These are phyloP conservation scores for Dasysyrphus tricinctus DNA, from an alignment of 2,888 invertebrate species.

Conservation along the genomic window DNA sequence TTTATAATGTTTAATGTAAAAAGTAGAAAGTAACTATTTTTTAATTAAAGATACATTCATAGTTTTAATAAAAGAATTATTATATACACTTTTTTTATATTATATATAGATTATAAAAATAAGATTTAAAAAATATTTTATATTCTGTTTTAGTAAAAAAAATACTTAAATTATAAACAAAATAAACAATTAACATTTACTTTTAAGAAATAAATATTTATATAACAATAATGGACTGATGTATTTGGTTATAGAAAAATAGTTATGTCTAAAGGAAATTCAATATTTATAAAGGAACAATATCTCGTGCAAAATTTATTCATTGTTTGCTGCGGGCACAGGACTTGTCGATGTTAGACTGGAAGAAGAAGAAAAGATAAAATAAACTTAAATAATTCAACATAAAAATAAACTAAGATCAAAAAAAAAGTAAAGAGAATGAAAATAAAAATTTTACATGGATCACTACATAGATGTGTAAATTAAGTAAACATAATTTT, in stretches of 20 bases:
- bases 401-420: slow-evolving; percentile 62
- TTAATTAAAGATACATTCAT: slow-evolving; percentile 13
- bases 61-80: not conserved
- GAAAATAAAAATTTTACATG: not conserved
- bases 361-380: slow-evolving; percentile 75
- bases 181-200: not conserved
- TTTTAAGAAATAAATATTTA: slow-evolving; percentile 9
- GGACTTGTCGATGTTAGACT: slow-evolving; percentile 82
- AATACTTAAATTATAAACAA: slow-evolving; percentile 11
- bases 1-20: slow-evolving; percentile 9
- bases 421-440: not conserved
- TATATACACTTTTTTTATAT: slow-evolving; percentile 7
- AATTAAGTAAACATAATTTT: no score
- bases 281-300: slow-evolving; percentile 9
- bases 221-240: slow-evolving; percentile 36
- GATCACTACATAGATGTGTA: not conserved
- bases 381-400: slow-evolving; percentile 50
- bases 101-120: not conserved
- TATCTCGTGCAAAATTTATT: slow-evolving; percentile 77
- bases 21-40: slow-evolving; percentile 24
- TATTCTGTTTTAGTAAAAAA: slow-evolving; percentile 6
- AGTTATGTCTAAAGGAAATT: not conserved
- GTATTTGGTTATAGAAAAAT: not conserved
- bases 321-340: slow-evolving; percentile 79
- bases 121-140: not conserved